These are phyloP conservation scores for Eurypyga helias DNA, from an alignment of 2,113 vertebrate species.

Conservation along the genomic window DNA sequence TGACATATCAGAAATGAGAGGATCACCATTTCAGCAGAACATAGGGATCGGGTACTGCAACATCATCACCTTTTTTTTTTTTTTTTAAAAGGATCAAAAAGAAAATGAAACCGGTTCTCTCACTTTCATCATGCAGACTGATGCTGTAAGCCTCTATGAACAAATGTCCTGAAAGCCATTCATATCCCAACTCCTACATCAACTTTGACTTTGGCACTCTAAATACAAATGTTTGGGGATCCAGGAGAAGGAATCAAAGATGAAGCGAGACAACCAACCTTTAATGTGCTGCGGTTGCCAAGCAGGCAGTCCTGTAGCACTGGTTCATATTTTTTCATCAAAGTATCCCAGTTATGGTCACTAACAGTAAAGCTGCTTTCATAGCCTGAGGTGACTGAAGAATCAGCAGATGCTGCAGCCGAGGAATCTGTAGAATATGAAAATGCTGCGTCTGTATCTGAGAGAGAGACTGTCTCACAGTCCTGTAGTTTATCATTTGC, in stretches of 20 bases:
- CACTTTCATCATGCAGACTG: neutral
- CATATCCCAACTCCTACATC: neutral
- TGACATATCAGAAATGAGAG: neutral
- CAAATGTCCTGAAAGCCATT: neutral
- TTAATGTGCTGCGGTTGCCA: slow-evolving; percentile 76
- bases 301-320: slow-evolving; percentile 83
- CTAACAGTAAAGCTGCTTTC: slow-evolving; percentile 68
- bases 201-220: neutral
- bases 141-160: neutral
- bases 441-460: slow-evolving; percentile 64
- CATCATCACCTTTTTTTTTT: neutral
- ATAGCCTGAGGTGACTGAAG: slow-evolving; percentile 84
- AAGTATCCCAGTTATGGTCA: slow-evolving; percentile 77
- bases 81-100: neutral
- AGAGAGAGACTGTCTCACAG: slow-evolving; percentile 54
- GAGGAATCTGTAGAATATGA: slow-evolving; percentile 75
- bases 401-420: slow-evolving; percentile 73
- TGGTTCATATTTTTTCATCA: slow-evolving; percentile 83
- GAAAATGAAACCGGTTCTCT: neutral
- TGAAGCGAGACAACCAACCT: slow-evolving; percentile 75
- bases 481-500: slow-evolving; percentile 21
- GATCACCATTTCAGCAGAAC: neutral
- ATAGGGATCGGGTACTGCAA: neutral
- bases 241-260: neutral
- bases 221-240: neutral